Base-by-base conservation (phyloP, 2,113 vertebrate genomes). In the Etia nguti region DNA sequence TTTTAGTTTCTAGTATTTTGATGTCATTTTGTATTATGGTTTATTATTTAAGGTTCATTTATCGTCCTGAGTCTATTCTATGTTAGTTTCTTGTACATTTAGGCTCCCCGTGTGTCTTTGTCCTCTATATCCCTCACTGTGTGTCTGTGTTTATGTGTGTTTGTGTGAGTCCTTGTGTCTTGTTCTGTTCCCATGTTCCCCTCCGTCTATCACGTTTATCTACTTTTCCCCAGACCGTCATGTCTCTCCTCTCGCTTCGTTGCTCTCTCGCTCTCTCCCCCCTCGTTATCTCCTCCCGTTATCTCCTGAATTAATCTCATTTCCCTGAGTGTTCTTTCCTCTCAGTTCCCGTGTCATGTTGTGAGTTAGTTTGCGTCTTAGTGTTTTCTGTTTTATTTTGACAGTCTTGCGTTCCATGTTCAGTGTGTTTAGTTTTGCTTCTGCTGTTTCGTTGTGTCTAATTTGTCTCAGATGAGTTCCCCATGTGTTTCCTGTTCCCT, bases 401-500 rank as follows among this genome's bases (percentile, higher is more conserved):
- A 62, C 16, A 34, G 29, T 62, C 59, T 62, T 62, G 20, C 16
- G 1, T 34, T 20, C 20, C 59, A 11, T 20, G 59, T 60, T 60
- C 29, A 20, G 6, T 1, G 2, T 34, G 59, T 20, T 60, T 34
- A 34, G 29, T 34, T 34, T 60, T 2, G 9, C 16, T 20, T 60
- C 57, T 60, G 31, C 31, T 34, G 57, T 60, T 16, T 60, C 29
- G 29, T 60, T 60, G 29, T 34, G 16, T 62, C 59, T 34, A 6
- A 62, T 62, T 62, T 62, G 29, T 6, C 29, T 62, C 29, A 62
- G 59, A 5, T 6, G 59, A 2, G 16, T 60, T 60, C 57, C 57
- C 57, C 8, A 60, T 18, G 57, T 60, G 26, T 60, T 60, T 60
- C 57, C 57, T 60, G 57, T 60, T 60, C 57, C 29, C 59, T 62